Percentiles rank a stretch among this genome's conserved stretches.
These are phyloP conservation scores for Scaptodrosophila lebanonensis DNA, from an alignment of 1,140 invertebrate species.

Conservation along the genomic window DNA sequence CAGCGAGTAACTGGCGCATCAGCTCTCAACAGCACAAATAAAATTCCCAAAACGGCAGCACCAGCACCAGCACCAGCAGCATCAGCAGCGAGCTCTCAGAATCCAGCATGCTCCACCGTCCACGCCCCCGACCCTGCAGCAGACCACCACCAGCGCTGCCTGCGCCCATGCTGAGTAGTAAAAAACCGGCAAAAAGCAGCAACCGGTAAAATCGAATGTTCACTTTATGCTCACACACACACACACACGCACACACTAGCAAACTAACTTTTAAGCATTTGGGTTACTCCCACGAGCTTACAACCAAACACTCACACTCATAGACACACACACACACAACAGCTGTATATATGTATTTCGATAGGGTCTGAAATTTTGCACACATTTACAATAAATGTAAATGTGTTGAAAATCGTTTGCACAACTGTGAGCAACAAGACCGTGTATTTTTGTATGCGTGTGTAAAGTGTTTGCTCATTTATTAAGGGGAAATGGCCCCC, in stretches of 20 bases:
- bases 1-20: neutral
- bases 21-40: conserved; percentile 21
- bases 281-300: conserved; percentile 20
- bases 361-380: conserved; percentile 66
- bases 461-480: conserved; percentile 60
- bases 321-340: conserved; percentile 13
- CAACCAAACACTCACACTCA: conserved; percentile 20
- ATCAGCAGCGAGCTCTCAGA: conserved; percentile 12
- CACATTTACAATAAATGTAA: conserved; percentile 76
- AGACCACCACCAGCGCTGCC: neutral
- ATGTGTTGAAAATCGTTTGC: conserved; percentile 76
- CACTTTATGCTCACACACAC: conserved; percentile 47
- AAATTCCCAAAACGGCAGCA: conserved; percentile 50
- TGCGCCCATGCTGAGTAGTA: conserved; percentile 12
- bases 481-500: conserved; percentile 66
- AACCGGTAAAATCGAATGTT: conserved; percentile 75
- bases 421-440: conserved; percentile 65
- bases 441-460: conserved; percentile 6
- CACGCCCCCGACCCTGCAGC: neutral
- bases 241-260: conserved; percentile 1
- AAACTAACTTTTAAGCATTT: neutral
- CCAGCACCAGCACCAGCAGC: no score
- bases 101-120: neutral
- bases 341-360: conserved; percentile 17
- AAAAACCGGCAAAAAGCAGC: conserved; percentile 71